Base-by-base conservation (phyloP, 2,797 vertebrate species). In the Borostomias antarcticus region DNA sequence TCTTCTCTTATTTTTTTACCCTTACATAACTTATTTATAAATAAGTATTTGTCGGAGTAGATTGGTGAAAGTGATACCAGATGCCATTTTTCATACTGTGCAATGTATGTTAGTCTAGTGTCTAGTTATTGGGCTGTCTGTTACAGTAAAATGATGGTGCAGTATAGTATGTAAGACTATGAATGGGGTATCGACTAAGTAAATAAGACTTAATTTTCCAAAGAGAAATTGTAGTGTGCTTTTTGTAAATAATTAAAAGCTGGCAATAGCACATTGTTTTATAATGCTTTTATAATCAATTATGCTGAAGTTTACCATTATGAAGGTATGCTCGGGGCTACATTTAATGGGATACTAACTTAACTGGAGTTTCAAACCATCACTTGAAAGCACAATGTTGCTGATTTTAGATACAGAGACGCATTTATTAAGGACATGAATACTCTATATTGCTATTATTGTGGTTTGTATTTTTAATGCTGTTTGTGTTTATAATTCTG, bases 21-120 rank as follows among this genome's bases (percentile, higher is more conserved):
- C 77, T 60, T 78, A 72, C 26, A 66, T 70, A 75, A 45, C 47
- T 80, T 77, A 81, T 80, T 82, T 73, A 77, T 78, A 66, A 64
- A 43, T 37, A 66, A 6, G 32, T 73, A 30, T 74, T 76, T 61
- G 76, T 78, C 69, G 45, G 47, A 17, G 52, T 68, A 75, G 58
- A 62, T 65, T 37, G 32, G 56, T 66, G 25, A 66, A 37, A 29
- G 48, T 62, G 40, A 65, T 69, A 50, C 74, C 19, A 68, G 57
- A 76, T 77, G 60, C 73, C 77, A 80, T 81, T 62, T 51, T 76
- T 77, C 53, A 56, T 56, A 19, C 28, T 56, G 53, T 56, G 29
- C 29, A n/a, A n/a, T 56, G 26, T 21, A n/a, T 32, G 30, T 25
- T 25, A 50, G 43, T 21, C 21, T 25, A 50, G 23, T 21, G 23